Evolutionary conservation across 2,113 vertebrate species (phyloP), one percentile per base, ranked within the genome.

Genomic region (Ctenodactylus gundi): DNA sequence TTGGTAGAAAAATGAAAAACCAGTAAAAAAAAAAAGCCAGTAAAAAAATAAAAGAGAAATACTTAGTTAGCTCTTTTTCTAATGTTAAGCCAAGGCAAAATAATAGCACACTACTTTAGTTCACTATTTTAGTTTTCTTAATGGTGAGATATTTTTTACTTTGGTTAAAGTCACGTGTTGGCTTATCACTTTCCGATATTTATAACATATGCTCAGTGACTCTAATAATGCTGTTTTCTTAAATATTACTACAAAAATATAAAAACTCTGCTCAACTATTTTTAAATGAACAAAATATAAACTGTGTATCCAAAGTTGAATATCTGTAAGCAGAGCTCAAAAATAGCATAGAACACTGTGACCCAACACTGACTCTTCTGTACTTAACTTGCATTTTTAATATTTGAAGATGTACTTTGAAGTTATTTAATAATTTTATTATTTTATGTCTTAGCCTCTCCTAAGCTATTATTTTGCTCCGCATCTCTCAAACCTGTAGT

Each of bases 361-460:
- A 93, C 83, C 36, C n/a, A n/a, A n/a, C n/a, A n/a, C n/a, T n/a
- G n/a, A n/a, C n/a, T n/a, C 34, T 83, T 81, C 67, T 91, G n/a
- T 83, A 70, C 41, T 85, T 91, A 21, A 44, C 58, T 93, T 95
- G 53, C 21, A 51, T 81, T 96, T 91, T 91, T 80, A 82, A 25
- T 84, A 82, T 67, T 90, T 73, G 23, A 83, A 73, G 51, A 36
- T 85, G 88, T 92, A 83, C 39, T 72, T 93, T 85, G 78, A 25
- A 92, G 55, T 92, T 31, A 72, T 94, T 57, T 96, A 76, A 44
- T 88, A 77, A 53, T 36, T 90, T 84, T 85, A 76, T 46, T 82
- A 70, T 84, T 67, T 75, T 94, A 18, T 70, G 3, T 84, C 36
- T 88, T 36, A 73, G 17, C 88, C 64, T 21, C 44, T 88, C 18